A percentile compares a stretch with the other conserved stretches of the same genome.
These are phyloP conservation scores for Heliconius sara DNA, from an alignment of 2,888 invertebrate genomes.

Conservation along the genomic window DNA sequence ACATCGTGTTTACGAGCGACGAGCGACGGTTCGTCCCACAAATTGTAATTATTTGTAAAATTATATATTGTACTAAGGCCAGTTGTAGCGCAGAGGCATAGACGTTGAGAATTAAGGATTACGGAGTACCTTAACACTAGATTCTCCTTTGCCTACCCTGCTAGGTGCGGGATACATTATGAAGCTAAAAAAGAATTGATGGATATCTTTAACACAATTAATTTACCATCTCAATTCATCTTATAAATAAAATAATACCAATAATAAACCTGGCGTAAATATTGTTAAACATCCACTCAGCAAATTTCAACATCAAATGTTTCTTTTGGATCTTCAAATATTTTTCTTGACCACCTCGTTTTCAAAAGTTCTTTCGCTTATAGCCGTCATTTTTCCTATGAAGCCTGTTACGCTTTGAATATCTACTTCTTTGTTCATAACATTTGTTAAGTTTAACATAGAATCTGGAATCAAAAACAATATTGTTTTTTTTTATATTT, in stretches of 20 bases:
- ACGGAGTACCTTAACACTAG: no score
- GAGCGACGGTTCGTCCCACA: no score
- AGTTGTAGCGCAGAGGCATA: no score
- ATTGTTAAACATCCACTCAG: conserved; percentile 50
- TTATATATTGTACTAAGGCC: no score
- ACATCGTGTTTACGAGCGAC: no score
- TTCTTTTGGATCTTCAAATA: conserved; percentile 46
- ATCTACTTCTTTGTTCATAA: conserved; percentile 47
- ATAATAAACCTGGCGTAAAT: conserved; percentile 45
- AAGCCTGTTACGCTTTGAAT: conserved; percentile 35
- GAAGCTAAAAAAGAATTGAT: not conserved
- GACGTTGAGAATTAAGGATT: no score
- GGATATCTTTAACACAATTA: no score
- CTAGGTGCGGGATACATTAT: not conserved
- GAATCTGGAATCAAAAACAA: not conserved
- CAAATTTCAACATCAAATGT: conserved; percentile 49
- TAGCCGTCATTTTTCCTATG: conserved; percentile 40
- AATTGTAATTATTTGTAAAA: no score
- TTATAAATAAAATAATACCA: not conserved
- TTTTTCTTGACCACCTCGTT: conserved; percentile 1
- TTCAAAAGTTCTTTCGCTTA: conserved; percentile 26
- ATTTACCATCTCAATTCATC: no score
- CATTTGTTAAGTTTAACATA: conserved; percentile 40
- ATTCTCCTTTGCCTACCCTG: not conserved
- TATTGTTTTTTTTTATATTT: no score